Evolutionary conservation across 2,797 vertebrate genomes (phyloP).

Genomic region (Clarias platycephalus): DNA sequence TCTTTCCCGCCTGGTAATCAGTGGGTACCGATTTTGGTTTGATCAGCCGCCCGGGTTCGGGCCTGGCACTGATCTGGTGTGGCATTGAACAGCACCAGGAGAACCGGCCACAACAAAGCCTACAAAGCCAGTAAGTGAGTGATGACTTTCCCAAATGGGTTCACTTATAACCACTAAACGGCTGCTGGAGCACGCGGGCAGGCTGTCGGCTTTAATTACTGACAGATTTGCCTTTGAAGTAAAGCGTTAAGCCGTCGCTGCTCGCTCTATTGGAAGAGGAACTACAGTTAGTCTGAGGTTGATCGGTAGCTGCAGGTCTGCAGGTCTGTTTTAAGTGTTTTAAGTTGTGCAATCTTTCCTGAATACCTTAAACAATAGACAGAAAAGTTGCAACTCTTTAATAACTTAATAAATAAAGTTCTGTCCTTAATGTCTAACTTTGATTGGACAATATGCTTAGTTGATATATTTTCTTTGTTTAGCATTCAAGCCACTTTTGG

Average conservation of each 20-base stretch:
- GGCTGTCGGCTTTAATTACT: conserved; percentile 49
- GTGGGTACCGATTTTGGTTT: conserved; percentile 31
- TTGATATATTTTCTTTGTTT: not conserved
- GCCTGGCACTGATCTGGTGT: conserved; percentile 14
- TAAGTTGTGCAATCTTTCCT: not conserved
- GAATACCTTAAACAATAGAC: not conserved
- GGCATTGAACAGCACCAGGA: conserved; percentile 22
- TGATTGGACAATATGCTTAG: not conserved
- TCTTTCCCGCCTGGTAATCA: conserved; percentile 7
- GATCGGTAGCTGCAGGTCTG: not conserved
- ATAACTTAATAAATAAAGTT: not conserved
- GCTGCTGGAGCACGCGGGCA: conserved; percentile 43
- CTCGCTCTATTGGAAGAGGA: conserved; percentile 34
- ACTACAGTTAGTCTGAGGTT: conserved; percentile 38
- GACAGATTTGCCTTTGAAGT: conserved; percentile 49
- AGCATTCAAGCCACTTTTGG: not conserved
- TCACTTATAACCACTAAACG: conserved; percentile 43
- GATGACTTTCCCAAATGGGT: conserved; percentile 39
- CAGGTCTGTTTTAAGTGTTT: not conserved
- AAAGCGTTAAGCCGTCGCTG: conserved; percentile 20
- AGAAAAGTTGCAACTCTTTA: not conserved
- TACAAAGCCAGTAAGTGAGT: conserved; percentile 20
- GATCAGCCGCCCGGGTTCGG: conserved; percentile 7
- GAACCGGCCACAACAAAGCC: conserved; percentile 54
- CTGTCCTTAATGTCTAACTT: not conserved